Evolutionary conservation across 2,797 vertebrate species (phyloP), one percentile per base, ranked within the genome.

Genomic region (Threskiornis aethiopicus): DNA sequence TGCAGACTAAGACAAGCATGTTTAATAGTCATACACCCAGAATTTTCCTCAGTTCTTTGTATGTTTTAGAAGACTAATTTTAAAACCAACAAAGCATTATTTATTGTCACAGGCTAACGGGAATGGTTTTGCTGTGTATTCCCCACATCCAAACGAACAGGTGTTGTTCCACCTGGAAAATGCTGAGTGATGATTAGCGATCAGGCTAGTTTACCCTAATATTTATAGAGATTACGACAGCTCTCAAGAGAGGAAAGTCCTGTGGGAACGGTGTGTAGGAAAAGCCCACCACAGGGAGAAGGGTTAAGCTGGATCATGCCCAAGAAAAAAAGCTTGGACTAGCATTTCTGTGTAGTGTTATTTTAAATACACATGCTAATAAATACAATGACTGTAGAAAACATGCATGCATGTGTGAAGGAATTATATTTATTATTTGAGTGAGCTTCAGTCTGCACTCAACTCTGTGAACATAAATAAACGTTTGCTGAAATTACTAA

Each of bases 401-500:
- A 61, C 5, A 12, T 16, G 20, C 49, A 22, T 57, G 31, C 31
- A 35, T 51, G 8, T 72, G 35, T 37, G 37, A 90, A 6, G 19
- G n/a, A 90, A 77, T 80, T 64, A 17, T 31, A 89, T 83, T 67
- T 71, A 82, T 71, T 91, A 65, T 84, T 62, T 62, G 61, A 80
- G 52, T 58, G 24, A 91, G 54, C 26, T 87, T 89, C 81, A 81
- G 54, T n/a, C 35, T 86, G 49, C 31, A 72, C 16, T 39, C 33
- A 73, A 52, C 76, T 89, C 51, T 64, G 31, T 69, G 61, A 92
- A 62, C 18, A 55, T 72, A 96, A 79, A 88, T 66, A 89, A 93
- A 92, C 6, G 3, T 88, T 91, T 81, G 29, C 65, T 70, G 65
- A 94, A 94, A 78, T 77, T 75, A 67, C 47, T 87, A 84, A 93